These are phyloP conservation scores for Heteromurus nitidus DNA, from an alignment of 2,888 invertebrate species.

Conservation along the genomic window DNA sequence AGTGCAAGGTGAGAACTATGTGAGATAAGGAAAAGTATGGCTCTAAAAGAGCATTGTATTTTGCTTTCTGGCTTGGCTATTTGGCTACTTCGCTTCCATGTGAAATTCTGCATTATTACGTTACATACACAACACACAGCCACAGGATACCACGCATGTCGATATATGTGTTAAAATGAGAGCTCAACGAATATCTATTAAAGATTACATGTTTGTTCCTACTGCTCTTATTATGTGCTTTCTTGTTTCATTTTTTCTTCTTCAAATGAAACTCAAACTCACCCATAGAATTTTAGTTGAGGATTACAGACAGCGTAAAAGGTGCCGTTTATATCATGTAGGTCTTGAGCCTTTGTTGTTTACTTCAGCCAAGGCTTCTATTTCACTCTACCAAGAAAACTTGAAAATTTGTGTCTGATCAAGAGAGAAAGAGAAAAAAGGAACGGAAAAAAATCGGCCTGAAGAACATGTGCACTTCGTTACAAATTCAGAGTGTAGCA, in stretches of 20 bases:
- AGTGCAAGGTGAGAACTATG: conserved; percentile 3
- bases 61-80: neutral
- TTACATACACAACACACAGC: neutral
- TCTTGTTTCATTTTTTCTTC: conserved; percentile 2
- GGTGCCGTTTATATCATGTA: neutral
- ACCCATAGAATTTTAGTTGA: neutral
- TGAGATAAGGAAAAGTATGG: neutral
- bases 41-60: neutral
- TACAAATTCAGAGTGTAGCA: too few species aligned
- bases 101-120: neutral
- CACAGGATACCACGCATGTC: too few species aligned
- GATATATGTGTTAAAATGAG: conserved; percentile 6
- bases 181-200: neutral
- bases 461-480: neutral
- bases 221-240: conserved; percentile 19
- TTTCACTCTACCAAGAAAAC: neutral
- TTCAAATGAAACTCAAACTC: conserved; percentile 6
- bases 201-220: conserved; percentile 15
- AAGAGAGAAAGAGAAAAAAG: conserved; percentile 4
- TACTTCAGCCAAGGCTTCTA: neutral
- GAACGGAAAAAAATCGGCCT: neutral
- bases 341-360: neutral
- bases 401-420: conserved; percentile 5
- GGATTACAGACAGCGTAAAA: neutral
- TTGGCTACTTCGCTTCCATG: conserved; percentile 3